Evolutionary conservation across 2,113 vertebrate species (phyloP).

Genomic region (Falco punctatus): DNA sequence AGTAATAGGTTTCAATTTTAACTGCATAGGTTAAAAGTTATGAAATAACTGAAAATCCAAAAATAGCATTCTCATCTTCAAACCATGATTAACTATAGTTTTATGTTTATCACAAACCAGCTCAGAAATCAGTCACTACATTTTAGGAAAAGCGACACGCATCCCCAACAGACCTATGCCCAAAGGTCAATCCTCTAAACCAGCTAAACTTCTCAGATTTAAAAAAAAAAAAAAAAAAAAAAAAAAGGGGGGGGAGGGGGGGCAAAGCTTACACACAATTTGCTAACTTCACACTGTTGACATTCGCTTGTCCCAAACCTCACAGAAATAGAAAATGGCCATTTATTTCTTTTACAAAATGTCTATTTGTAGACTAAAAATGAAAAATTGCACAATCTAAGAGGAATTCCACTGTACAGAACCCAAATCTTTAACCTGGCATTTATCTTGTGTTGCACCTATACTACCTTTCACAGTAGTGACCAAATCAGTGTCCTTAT

Average conservation of each 20-base stretch:
- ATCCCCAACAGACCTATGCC: background rate
- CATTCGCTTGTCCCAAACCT: background rate
- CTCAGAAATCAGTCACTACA: background rate
- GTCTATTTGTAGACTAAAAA: background rate
- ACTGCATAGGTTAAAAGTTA: background rate
- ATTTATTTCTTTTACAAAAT: background rate
- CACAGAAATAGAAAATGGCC: background rate
- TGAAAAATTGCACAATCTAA: accelerated
- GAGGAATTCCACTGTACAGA: background rate
- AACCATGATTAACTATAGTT: background rate
- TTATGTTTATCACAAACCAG: background rate
- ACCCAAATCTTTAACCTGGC: background rate
- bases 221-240: background rate
- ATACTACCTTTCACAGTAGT: background rate
- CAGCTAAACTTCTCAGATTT: background rate
- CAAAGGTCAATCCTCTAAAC: background rate
- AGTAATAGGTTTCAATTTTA: background rate
- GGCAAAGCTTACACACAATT: background rate
- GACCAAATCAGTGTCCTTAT: background rate
- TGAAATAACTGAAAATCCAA: background rate
- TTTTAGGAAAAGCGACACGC: background rate
- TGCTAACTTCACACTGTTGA: background rate
- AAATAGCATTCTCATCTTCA: background rate
- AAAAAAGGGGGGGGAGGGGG: too few relatives aligned
- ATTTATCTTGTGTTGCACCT: background rate